Conservation (phyloP, 2,888 invertebrate genomes). For the Spilarctia lutea region DNA sequence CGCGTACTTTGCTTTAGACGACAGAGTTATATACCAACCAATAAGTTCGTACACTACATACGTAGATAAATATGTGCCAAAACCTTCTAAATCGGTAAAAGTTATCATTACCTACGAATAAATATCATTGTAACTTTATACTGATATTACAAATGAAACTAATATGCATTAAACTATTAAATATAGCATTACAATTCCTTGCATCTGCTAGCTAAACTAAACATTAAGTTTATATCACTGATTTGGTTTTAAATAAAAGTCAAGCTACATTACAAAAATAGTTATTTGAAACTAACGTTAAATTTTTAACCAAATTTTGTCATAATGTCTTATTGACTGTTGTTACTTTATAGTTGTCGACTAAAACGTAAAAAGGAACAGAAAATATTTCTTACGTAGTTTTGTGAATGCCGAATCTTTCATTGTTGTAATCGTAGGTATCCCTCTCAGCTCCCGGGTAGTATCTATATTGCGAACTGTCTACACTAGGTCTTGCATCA, state of each 20-base stretch:
- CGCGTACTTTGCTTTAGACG: too few relatives aligned
- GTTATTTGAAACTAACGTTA: too few relatives aligned
- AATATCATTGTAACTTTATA: background rate
- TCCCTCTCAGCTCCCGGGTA: slow-evolving; percentile 70
- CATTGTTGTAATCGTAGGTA: slow-evolving; percentile 63
- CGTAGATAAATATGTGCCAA: background rate
- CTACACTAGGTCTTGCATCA: background rate
- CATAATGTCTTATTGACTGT: too few relatives aligned
- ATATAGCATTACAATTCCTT: too few relatives aligned
- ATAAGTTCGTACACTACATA: too few relatives aligned
- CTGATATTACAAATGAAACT: background rate
- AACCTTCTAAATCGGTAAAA: background rate
- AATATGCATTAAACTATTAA: too few relatives aligned
- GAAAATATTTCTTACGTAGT: slow-evolving; percentile 61
- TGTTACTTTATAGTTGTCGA: background rate
- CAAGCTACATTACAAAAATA: too few relatives aligned
- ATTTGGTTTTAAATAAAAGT: too few relatives aligned
- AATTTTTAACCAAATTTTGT: too few relatives aligned
- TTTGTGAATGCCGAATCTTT: slow-evolving; percentile 59
- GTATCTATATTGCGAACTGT: slow-evolving; percentile 9
- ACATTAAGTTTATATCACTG: too few relatives aligned
- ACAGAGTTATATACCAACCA: too few relatives aligned
- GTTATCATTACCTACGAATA: too few relatives aligned
- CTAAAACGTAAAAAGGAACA: background rate
- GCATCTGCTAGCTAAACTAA: background rate